phyloP scores from a whole-genome alignment of 2,888 invertebrate species.

The Conchocele bisecta region DNA sequence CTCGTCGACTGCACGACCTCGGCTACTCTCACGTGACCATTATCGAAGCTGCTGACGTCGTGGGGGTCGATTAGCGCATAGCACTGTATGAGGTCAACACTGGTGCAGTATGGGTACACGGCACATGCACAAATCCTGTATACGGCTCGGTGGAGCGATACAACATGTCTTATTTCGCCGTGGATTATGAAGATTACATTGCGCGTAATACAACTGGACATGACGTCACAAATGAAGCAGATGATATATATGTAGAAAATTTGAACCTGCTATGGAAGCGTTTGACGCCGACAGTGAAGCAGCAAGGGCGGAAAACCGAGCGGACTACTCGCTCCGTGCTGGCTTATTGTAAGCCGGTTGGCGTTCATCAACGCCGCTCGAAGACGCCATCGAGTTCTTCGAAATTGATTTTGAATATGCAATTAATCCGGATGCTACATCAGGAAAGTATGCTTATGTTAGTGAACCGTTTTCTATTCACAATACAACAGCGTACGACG shows the following conservation, averaged over 20 bases:
- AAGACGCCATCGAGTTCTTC: conserved; percentile 7
- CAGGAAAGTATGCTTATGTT: background rate
- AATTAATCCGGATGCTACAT: background rate
- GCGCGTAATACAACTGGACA: background rate
- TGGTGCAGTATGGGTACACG: background rate
- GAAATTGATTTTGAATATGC: background rate
- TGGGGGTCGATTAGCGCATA: conserved; percentile 22
- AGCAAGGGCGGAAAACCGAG: background rate
- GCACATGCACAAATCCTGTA: background rate
- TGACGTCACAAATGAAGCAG: background rate
- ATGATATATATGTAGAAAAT: background rate
- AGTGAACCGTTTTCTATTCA: background rate
- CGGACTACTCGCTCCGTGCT: background rate
- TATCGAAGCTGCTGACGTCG: conserved; percentile 13
- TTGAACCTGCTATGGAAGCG: background rate
- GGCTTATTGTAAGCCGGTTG: background rate
- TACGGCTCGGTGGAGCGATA: background rate
- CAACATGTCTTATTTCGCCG: background rate
- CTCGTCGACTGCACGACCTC: conserved; percentile 7
- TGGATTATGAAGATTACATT: conserved; percentile 1
- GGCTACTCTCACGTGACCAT: conserved; percentile 18
- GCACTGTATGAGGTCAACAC: conserved; percentile 5
- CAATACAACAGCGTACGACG: background rate
- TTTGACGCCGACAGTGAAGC: background rate
- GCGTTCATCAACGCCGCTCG: background rate